Evolutionary conservation across 2,113 vertebrate species (phyloP), one percentile per base, ranked within the genome.

Genomic region (Coracopsis vasa): DNA sequence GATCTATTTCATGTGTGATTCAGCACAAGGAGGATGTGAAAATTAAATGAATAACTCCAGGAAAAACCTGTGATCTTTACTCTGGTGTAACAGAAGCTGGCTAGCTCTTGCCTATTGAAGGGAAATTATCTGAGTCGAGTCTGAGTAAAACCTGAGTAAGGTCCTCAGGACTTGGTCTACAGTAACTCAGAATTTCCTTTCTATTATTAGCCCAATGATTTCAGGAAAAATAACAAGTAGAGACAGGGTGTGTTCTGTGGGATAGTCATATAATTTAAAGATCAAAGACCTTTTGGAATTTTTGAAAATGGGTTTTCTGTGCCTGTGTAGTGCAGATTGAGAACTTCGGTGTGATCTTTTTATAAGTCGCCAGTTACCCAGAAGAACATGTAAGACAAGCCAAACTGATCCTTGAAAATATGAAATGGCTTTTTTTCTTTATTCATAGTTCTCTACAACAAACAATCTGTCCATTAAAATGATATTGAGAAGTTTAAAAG

Each of bases 151-250:
- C 19, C n/a, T 92, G 54, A 92, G 29, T 88, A 88, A 93, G 16
- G 42, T 58, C 33, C 54, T 88, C 33, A 37, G 66, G 58, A 93
- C 7, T 14, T 61, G 6, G 13, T 65, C 14, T 27, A 54, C 17
- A 62, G 10, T 86, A 92, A 88, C 27, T 94, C 79, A 94, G 75
- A 88, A 88, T 86, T 90, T 79, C 71, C 67, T 77, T 78, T 54
- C 67, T 80, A 23, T 83, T 83, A 70, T 64, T 88, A 86, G 33
- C 15, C 37, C 24, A 60, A 29, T 1, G 1, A 62, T 67, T 92
- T 83, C 1, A 1, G 44, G 60, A 51, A 91, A 90, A 84, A 16
- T 31, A 83, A 10, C 4, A 77, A 74, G 20, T 27, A 83, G 45
- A 78, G 29, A 53, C 8, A 81, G 69, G 56, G 13, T 75, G 27